Percentiles rank a stretch among this genome's conserved stretches.
Conservation (phyloP, 1,140 invertebrate species). For the Brachionus koreanus region DNA sequence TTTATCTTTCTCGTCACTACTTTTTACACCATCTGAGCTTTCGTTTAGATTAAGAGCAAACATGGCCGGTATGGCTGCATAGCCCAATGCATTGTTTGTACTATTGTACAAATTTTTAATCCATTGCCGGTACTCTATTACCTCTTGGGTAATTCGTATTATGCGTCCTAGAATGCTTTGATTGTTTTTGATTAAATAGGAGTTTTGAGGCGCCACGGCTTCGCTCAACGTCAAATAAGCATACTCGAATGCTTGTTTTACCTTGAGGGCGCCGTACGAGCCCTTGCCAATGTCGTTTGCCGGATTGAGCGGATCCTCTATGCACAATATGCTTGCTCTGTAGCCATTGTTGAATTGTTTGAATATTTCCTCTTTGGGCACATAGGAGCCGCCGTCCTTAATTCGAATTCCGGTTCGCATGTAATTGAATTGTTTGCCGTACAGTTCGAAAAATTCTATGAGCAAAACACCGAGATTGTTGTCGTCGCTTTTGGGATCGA, state of each 20-base stretch:
- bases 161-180: slow-evolving; percentile 40
- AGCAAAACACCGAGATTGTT: slow-evolving; percentile 85
- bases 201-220: slow-evolving; percentile 64
- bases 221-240: slow-evolving; percentile 79
- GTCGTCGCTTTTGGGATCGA: slow-evolving; percentile 61
- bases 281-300: slow-evolving; percentile 89
- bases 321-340: slow-evolving; percentile 84
- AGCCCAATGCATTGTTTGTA: background rate
- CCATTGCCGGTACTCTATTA: slow-evolving; percentile 42
- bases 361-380: slow-evolving; percentile 87
- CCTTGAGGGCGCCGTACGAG: slow-evolving; percentile 81
- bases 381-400: slow-evolving; percentile 78
- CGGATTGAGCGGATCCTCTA: slow-evolving; percentile 91
- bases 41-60: background rate
- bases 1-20: background rate
- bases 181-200: slow-evolving; percentile 46
- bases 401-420: slow-evolving; percentile 87
- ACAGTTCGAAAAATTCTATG: slow-evolving; percentile 95
- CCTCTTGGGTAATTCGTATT: slow-evolving; percentile 23
- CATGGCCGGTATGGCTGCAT: background rate
- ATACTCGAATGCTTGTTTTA: slow-evolving; percentile 90
- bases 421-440: slow-evolving; percentile 91
- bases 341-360: slow-evolving; percentile 87
- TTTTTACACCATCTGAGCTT: background rate
- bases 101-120: slow-evolving; percentile 15